These are phyloP conservation scores for Poeciliopsis paucimaculata DNA, from an alignment of 2,797 vertebrate species.

Conservation along the genomic window DNA sequence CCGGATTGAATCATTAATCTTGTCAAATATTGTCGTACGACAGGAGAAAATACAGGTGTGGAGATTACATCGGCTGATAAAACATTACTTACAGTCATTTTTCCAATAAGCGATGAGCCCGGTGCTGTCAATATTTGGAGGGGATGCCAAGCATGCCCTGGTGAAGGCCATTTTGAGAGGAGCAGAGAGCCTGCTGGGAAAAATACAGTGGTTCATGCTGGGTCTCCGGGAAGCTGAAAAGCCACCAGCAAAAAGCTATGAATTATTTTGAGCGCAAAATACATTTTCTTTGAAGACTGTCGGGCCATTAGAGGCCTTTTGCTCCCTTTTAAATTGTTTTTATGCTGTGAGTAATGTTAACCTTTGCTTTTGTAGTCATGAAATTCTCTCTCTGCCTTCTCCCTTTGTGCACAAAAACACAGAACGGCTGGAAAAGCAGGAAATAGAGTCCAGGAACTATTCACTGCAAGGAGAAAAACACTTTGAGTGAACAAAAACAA, in stretches of 20 bases:
- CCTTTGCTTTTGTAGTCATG: constrained; percentile 85
- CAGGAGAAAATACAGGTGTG: constrained; percentile 77
- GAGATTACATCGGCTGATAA: constrained; percentile 79
- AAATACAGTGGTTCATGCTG: constrained; percentile 86
- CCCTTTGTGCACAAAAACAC: constrained; percentile 75
- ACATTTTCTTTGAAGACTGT: constrained; percentile 86
- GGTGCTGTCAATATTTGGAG: constrained; percentile 83
- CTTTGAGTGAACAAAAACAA: constrained; percentile 31
- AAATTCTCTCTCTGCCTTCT: constrained; percentile 81
- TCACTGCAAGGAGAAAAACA: constrained; percentile 68
- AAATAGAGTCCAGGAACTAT: constrained; percentile 79
- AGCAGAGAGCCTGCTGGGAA: constrained; percentile 85
- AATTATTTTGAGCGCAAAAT: constrained; percentile 88
- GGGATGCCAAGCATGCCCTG: constrained; percentile 75
- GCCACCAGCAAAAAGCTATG: constrained; percentile 84
- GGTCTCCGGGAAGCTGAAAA: constrained; percentile 83
- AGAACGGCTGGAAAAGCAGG: constrained; percentile 68
- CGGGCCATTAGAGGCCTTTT: constrained; percentile 84
- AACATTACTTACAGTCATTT: constrained; percentile 82
- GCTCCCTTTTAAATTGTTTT: constrained; percentile 86
- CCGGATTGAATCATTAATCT: constrained; percentile 78
- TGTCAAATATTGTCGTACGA: constrained; percentile 79
- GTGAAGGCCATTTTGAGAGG: constrained; percentile 79
- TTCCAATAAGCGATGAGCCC: constrained; percentile 82
- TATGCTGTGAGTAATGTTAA: constrained; percentile 85